Conservation (phyloP, 1,140 invertebrate genomes). For the Zaprionus vittiger region DNA sequence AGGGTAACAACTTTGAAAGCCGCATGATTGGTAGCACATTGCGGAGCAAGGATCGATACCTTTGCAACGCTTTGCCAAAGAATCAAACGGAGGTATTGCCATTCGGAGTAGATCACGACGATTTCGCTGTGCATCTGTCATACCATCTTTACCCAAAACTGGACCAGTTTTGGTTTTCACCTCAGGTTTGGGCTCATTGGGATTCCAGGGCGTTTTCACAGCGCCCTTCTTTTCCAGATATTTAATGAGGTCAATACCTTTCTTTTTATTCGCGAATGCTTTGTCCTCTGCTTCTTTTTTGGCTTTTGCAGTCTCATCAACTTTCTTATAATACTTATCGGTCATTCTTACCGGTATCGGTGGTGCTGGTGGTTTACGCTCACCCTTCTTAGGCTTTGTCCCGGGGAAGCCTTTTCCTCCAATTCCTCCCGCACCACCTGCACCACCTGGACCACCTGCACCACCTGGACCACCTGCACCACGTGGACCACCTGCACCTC, state of each 20-base stretch:
- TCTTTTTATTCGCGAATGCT: not conserved
- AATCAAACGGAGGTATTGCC: constrained; percentile 23
- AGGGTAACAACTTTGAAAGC: constrained; percentile 1
- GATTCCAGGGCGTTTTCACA: constrained; percentile 23
- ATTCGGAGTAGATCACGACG: constrained; percentile 15
- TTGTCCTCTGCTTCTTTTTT: constrained; percentile 11
- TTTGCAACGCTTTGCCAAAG: constrained; percentile 11
- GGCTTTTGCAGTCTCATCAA: not conserved
- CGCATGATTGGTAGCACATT: not conserved
- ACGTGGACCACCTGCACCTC: not conserved
- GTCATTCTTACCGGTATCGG: constrained; percentile 37
- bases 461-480: not conserved
- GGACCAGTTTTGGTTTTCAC: constrained; percentile 14
- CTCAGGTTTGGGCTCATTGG: constrained; percentile 20
- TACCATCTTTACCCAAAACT: constrained; percentile 14
- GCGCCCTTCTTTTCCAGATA: constrained; percentile 29
- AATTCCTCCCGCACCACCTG: not conserved
- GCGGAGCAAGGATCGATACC: constrained; percentile 21
- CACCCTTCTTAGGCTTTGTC: not conserved
- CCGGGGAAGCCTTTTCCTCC: constrained; percentile 19
- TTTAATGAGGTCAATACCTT: constrained; percentile 28
- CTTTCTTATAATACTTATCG: not conserved
- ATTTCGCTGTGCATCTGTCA: constrained; percentile 30
- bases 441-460: not conserved
- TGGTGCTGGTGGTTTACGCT: not conserved